Evolutionary conservation across 2,888 invertebrate genomes (phyloP).

Genomic region (Ctena decussata): DNA sequence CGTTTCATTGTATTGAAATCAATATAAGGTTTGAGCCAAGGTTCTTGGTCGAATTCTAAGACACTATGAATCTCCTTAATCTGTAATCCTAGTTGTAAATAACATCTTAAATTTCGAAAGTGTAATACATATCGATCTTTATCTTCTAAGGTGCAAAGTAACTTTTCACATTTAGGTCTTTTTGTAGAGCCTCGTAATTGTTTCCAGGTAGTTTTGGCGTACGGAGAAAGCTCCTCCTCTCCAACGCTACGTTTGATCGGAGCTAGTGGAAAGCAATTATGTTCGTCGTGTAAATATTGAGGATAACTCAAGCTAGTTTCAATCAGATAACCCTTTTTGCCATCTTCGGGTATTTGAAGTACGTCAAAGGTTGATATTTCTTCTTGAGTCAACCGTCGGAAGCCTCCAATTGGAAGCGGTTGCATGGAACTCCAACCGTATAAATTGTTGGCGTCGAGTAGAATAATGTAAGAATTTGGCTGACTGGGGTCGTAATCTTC

Average conservation of each 20-base stretch:
- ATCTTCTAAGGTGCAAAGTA: conserved; percentile 6
- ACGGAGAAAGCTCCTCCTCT: background rate
- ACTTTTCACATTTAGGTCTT: background rate
- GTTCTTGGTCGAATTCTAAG: conserved; percentile 11
- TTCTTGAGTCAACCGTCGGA: conserved; percentile 29
- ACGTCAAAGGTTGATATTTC: conserved; percentile 5
- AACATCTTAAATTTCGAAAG: background rate
- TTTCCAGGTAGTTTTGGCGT: background rate
- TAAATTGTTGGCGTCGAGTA: background rate
- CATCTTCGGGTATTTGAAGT: background rate
- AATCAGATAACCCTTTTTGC: conserved; percentile 80
- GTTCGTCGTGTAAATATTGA: conserved; percentile 81
- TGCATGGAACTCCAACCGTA: conserved; percentile 65
- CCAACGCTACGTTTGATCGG: background rate
- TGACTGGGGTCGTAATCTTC: conserved; percentile 55
- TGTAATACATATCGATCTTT: conserved; percentile 6
- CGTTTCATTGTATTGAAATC: conserved; percentile 2
- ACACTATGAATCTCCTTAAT: conserved; percentile 11
- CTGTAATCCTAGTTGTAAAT: conserved; percentile 9
- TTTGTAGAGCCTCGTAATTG: background rate
- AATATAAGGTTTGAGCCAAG: conserved; percentile 18
- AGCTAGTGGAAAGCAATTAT: conserved; percentile 79
- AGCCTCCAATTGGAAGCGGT: conserved; percentile 71
- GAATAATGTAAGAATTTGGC: background rate
- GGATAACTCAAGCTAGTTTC: conserved; percentile 87